These are phyloP conservation scores for Antidorcas marsupialis DNA, from an alignment of 2,113 vertebrate species.

Conservation along the genomic window DNA sequence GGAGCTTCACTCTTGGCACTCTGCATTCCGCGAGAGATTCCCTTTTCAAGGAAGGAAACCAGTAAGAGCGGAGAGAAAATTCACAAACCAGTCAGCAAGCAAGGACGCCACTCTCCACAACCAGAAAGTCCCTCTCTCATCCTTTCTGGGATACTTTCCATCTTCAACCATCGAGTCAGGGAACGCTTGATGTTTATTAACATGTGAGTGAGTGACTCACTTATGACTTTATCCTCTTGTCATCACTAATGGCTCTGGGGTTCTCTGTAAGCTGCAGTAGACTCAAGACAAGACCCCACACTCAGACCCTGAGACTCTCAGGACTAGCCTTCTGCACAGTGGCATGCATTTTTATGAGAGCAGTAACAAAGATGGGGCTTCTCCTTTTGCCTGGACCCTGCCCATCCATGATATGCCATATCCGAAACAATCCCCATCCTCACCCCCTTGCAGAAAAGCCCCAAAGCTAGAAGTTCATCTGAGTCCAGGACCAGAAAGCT, in stretches of 20 bases:
- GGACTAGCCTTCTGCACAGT: not conserved
- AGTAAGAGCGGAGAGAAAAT: not conserved
- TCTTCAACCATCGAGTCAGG: not conserved
- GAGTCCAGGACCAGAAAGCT: not conserved
- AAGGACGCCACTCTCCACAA: not conserved
- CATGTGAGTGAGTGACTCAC: not conserved
- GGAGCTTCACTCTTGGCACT: not conserved
- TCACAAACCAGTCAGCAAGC: not conserved
- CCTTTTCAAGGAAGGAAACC: not conserved
- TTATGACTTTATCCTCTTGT: not conserved
- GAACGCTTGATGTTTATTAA: not conserved
- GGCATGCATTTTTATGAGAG: not conserved
- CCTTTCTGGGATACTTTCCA: not conserved
- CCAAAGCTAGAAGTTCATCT: not conserved
- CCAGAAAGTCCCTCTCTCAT: not conserved
- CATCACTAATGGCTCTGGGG: not conserved
- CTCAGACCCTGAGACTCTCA: not conserved
- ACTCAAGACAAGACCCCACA: not conserved
- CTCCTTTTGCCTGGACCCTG: not conserved
- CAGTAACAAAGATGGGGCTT: not conserved
- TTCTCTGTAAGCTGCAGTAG: not conserved
- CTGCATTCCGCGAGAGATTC: not conserved
- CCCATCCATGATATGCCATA: not conserved
- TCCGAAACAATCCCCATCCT: not conserved
- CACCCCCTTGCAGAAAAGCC: not conserved